Base-by-base conservation (phyloP, 1,140 invertebrate genomes). In the Antheraea mylitta region DNA sequence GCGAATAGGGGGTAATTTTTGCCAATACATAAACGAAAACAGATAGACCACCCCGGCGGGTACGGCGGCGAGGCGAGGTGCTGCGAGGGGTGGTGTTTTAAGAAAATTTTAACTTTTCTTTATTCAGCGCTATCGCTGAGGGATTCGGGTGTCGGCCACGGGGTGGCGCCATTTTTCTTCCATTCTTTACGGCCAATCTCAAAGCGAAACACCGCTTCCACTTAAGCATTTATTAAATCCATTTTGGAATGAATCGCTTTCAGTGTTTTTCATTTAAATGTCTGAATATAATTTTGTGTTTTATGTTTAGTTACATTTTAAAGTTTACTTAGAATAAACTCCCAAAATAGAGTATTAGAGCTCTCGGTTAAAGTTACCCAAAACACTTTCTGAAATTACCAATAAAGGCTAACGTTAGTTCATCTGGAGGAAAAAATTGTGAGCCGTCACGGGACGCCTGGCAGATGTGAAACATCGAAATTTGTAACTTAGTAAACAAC, bases 21-120 rank as follows among this genome's bases (percentile, higher is more conserved):
- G 87, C 87, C 87, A 85, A 89, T 89, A 87, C 85, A 87, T 87
- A 86, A 87, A 84, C 80, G 83, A 89, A 90, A 85, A 91, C 83
- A 91, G 86, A 89, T 89, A 85, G 72, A 66, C 80, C 79, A 78
- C 85, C 80, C 78, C 18, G 36, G 18, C 11, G 67, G 45, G 16
- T 16, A 0, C 45, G 45, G 38, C 38, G 8, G 38, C 19, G 19
- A 18, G 75, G 71, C 0, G 7, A 42, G 38, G 38, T 11, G 38
- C 38, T 42, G 38, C 11, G 45, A 11, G 9, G 19, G 19, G 75
- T 71, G 74, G 76, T 77, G 76, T 77, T 83, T 88, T 85, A 88
- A 89, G 87, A 88, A 90, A 90, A 90, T 87, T 90, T 90, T 89
- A 89, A 90, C 84, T 89, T 90, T 90, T 90, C 87, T 89, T 90